Base-by-base conservation (phyloP, 2,888 invertebrate species). In the Encarsia formosa region DNA sequence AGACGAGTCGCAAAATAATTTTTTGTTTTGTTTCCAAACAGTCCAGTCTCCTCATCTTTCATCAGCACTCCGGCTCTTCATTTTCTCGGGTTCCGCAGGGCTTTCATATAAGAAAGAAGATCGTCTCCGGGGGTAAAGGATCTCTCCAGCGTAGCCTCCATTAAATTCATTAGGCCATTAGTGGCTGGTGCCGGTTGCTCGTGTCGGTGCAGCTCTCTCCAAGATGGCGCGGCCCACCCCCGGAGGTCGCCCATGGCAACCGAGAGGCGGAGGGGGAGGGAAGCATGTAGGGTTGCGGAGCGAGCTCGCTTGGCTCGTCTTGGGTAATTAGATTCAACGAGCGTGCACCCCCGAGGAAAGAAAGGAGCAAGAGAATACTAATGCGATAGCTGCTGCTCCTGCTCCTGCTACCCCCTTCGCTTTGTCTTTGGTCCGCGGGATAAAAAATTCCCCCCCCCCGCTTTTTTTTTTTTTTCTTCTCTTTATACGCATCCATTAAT, bases 131-230 rank as follows among this genome's bases (percentile, higher is more conserved):
- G n/a, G n/a, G n/a, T n/a, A n/a, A n/a, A n/a, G n/a, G n/a, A n/a
- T n/a, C n/a, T n/a, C n/a, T n/a, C n/a, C n/a, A 20, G 39, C 20
- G 70, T 68, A 67, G 68, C 71, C 71, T 72, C 73, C 72, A 73
- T 73, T 73, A 73, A 73, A 73, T 73, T 73, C 73, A 73, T 73
- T 73, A 73, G 73, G 71, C 73, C 72, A 73, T 73, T 73, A 73
- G 73, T 73, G 73, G 73, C 73, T 52, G 51, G 48, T 51, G 51
- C 29, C 18, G n/a, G n/a, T n/a, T n/a, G n/a, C n/a, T n/a, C n/a
- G 49, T 26, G 26, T 26, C 11, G 38, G 43, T 71, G 71, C 72
- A 70, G 70, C 71, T 72, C n/a, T n/a, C 73, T 72, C 73, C 71
- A 73, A 73, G 73, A 73, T 73, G 73, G 73, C 73, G 66, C n/a